phyloP scores from a whole-genome alignment of 2,888 invertebrate species.

The Bombyx huttoni region DNA sequence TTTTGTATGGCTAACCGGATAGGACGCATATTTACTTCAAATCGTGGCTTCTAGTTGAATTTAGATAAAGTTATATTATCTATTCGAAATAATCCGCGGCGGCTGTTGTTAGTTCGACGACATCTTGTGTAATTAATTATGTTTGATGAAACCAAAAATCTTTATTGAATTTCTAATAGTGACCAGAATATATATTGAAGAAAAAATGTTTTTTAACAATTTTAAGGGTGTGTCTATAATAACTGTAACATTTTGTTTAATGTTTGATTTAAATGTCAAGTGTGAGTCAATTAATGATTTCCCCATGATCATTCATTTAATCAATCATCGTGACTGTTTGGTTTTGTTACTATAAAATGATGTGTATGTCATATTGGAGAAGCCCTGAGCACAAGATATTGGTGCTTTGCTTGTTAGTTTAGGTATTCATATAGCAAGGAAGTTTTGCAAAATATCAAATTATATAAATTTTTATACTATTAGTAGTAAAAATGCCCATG shows the following conservation, averaged over 20 bases:
- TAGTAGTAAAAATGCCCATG: conserved; percentile 17
- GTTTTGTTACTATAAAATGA: not conserved
- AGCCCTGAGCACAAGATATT: conserved; percentile 38
- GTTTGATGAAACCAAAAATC: not conserved
- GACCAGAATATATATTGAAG: too few relatives aligned
- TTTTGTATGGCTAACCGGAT: not conserved
- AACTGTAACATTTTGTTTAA: not conserved
- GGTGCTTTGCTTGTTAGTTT: conserved; percentile 50
- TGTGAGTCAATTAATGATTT: conserved; percentile 9
- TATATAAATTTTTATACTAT: not conserved
- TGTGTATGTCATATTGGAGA: not conserved
- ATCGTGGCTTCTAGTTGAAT: not conserved
- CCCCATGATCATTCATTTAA: not conserved
- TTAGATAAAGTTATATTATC: not conserved
- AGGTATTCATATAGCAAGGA: conserved; percentile 6
- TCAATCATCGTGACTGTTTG: not conserved
- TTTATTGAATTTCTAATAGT: not conserved
- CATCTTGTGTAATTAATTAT: not conserved
- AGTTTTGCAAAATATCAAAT: conserved; percentile 22
- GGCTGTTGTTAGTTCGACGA: not conserved
- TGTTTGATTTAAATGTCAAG: conserved; percentile 1
- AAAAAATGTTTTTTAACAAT: too few relatives aligned
- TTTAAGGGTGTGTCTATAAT: too few relatives aligned
- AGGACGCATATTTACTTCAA: not conserved
- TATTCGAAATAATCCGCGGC: not conserved